Evolutionary conservation across 2,113 vertebrate genomes (phyloP).

Genomic region (Cochlearius cochlearius): DNA sequence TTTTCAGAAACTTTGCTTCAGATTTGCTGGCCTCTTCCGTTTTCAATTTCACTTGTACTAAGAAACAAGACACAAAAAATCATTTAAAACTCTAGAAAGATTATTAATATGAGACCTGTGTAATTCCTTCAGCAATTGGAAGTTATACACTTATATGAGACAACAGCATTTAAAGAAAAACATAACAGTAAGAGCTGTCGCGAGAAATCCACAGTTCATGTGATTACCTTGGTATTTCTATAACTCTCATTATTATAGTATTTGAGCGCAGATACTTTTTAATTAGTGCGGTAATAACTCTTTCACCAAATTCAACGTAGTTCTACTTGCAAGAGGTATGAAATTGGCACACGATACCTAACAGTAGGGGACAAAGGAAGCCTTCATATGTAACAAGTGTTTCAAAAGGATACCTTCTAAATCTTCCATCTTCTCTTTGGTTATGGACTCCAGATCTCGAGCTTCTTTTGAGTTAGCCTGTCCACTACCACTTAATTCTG

Average conservation of each 20-base stretch:
- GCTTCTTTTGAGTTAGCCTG: background rate
- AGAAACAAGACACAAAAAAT: background rate
- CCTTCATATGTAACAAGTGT: background rate
- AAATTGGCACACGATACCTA: rapidly evolving
- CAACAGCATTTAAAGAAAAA: background rate
- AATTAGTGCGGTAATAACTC: background rate
- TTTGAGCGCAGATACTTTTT: background rate
- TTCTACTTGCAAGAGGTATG: background rate
- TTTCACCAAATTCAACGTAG: background rate
- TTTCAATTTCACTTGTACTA: slow-evolving; percentile 83
- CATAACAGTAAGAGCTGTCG: rapidly evolving
- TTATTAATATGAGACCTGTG: background rate
- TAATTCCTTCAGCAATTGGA: background rate
- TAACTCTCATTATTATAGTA: background rate
- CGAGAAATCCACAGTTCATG: background rate
- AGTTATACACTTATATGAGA: background rate
- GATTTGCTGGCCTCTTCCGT: slow-evolving; percentile 85
- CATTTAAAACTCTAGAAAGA: background rate
- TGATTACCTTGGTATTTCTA: background rate
- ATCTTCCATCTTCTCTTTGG: slow-evolving; percentile 70
- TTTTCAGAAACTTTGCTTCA: slow-evolving; percentile 89
- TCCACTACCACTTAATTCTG: slow-evolving; percentile 57
- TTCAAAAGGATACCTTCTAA: slow-evolving; percentile 78
- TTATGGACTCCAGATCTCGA: slow-evolving; percentile 7
- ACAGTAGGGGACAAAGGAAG: background rate